phyloP scores from a whole-genome alignment of 2,797 vertebrate genomes.

The Echeneis naucrates region DNA sequence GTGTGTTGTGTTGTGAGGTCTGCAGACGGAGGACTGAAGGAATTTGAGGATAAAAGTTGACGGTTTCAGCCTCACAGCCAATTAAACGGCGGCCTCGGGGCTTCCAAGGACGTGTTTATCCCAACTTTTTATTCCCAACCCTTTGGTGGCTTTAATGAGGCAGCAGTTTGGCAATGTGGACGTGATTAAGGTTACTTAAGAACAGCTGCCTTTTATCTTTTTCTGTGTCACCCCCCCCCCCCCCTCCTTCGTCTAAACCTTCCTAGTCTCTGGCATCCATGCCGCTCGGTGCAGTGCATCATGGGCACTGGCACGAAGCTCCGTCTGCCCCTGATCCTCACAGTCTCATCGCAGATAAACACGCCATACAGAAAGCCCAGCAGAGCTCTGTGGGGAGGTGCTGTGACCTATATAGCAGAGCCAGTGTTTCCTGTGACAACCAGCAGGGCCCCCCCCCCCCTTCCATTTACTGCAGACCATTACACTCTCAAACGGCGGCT shows the following conservation, averaged over 20 bases:
- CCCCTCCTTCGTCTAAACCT: no score
- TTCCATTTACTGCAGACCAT: background rate
- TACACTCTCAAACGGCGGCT: background rate
- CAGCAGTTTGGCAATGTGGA: conserved; percentile 25
- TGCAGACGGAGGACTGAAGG: background rate
- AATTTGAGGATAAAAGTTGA: background rate
- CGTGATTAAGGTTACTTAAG: conserved; percentile 34
- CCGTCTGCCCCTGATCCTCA: conserved; percentile 68
- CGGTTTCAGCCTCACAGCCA: background rate
- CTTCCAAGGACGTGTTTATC: background rate
- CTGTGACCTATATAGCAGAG: conserved; percentile 69
- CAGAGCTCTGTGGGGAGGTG: conserved; percentile 39
- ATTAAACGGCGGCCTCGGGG: conserved; percentile 22
- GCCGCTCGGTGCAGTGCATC: conserved; percentile 63
- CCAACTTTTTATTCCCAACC: background rate
- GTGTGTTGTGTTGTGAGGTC: background rate
- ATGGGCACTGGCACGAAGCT: conserved; percentile 60
- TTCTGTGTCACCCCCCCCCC: conserved; percentile 1
- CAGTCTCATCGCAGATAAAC: conserved; percentile 66
- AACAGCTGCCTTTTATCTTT: conserved; percentile 25
- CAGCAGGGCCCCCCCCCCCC: conserved; percentile 49
- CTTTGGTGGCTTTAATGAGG: conserved; percentile 15
- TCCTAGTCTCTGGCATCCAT: conserved; percentile 37
- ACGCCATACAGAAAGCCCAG: conserved; percentile 41
- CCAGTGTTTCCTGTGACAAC: background rate